A percentile compares a stretch with the other conserved stretches of the same genome.
phyloP scores from a whole-genome alignment of 2,113 vertebrate genomes.

The Gopherus evgoodei region DNA sequence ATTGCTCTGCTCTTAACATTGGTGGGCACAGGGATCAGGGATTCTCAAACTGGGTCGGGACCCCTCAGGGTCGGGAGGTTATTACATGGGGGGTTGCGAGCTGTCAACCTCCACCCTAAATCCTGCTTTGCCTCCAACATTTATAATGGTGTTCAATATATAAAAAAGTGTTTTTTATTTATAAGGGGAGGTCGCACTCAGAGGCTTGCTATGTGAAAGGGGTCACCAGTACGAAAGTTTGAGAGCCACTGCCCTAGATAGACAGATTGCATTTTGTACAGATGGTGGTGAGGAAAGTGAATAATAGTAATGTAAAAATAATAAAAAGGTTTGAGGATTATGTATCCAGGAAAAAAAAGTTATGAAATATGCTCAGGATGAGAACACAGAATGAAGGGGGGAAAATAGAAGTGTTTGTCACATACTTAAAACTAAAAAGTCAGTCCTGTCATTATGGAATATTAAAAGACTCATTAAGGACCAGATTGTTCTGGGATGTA shows the following conservation, averaged over 20 bases:
- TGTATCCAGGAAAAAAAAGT: neutral
- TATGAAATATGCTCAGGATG: neutral
- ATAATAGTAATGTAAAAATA: neutral
- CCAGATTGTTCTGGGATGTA: too few species aligned
- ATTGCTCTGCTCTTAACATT: neutral
- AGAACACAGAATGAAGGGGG: neutral
- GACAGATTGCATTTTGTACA: neutral
- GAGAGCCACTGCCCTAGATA: neutral
- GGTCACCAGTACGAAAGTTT: too few species aligned
- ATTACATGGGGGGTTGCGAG: too few species aligned
- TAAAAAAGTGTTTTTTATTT: too few species aligned
- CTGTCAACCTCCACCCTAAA: too few species aligned
- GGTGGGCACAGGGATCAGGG: neutral
- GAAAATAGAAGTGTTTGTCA: neutral
- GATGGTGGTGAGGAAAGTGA: neutral
- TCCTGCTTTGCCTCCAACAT: too few species aligned
- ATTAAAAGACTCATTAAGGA: neutral
- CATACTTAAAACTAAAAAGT: neutral
- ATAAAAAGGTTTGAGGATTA: neutral
- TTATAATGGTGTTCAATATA: too few species aligned
- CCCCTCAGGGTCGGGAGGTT: too few species aligned
- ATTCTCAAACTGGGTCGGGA: too few species aligned
- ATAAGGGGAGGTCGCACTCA: too few species aligned
- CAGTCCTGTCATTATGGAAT: neutral
- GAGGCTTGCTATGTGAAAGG: too few species aligned